Evolutionary conservation across 1,140 invertebrate genomes (phyloP).

Genomic region (Ceratina calcarata): DNA sequence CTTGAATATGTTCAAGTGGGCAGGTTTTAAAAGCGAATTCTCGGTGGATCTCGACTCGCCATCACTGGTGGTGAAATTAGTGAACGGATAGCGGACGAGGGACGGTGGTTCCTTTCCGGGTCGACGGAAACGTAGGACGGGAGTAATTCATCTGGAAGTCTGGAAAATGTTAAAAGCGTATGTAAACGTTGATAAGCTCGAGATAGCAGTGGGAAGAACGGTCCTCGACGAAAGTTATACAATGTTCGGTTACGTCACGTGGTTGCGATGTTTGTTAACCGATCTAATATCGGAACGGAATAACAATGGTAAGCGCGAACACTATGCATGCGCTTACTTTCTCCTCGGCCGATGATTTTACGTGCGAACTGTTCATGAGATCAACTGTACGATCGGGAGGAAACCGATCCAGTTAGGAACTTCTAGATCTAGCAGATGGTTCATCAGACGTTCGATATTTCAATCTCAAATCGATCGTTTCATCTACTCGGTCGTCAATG

Average conservation of each 20-base stretch:
- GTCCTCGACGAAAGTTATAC: conserved; percentile 24
- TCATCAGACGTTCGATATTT: no score
- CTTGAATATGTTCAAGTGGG: not conserved
- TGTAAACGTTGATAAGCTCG: not conserved
- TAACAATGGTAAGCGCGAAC: conserved; percentile 24
- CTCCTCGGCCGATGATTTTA: conserved; percentile 30
- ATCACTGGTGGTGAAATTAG: conserved; percentile 23
- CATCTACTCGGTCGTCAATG: no score
- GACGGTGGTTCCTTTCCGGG: not conserved
- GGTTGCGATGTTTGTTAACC: conserved; percentile 26
- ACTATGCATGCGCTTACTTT: conserved; percentile 20
- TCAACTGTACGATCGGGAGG: not conserved
- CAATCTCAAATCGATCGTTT: no score
- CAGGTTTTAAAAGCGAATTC: not conserved
- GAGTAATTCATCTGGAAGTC: not conserved
- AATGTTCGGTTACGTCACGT: conserved; percentile 31
- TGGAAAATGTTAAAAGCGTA: not conserved
- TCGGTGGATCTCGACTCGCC: not conserved
- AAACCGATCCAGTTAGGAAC: not conserved
- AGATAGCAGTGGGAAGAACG: not conserved
- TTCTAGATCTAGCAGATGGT: not conserved
- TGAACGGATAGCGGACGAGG: conserved; percentile 23
- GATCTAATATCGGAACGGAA: not conserved
- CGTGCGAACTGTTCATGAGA: not conserved
- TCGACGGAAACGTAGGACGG: not conserved